Evolutionary conservation across 2,113 vertebrate species (phyloP).

Genomic region (Odontesthes bonariensis): DNA sequence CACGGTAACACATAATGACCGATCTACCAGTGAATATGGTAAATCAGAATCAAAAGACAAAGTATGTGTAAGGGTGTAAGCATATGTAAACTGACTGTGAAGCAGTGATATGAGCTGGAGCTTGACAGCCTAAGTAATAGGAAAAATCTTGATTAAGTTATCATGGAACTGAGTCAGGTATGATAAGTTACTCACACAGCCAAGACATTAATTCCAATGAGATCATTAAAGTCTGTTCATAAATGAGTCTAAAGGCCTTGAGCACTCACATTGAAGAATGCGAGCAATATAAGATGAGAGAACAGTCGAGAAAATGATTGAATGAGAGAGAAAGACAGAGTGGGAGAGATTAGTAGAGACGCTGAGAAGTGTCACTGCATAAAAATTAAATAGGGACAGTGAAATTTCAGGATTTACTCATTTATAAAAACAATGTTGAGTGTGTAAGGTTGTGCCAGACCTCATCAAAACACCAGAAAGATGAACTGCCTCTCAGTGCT

Average conservation of each 20-base stretch:
- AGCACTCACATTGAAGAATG: slow-evolving; percentile 52
- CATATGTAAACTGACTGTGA: background rate
- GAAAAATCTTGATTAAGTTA: slow-evolving; percentile 46
- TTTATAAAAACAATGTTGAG: slow-evolving; percentile 46
- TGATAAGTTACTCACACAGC: slow-evolving; percentile 16
- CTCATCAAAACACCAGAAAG: background rate
- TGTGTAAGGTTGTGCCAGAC: slow-evolving; percentile 22
- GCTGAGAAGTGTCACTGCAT: background rate
- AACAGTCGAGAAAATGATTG: slow-evolving; percentile 13
- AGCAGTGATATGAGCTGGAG: background rate
- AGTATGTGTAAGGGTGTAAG: background rate
- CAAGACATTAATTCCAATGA: slow-evolving; percentile 19
- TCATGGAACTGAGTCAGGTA: slow-evolving; percentile 28
- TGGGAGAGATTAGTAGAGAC: slow-evolving; percentile 4
- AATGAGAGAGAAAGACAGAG: slow-evolving; percentile 9
- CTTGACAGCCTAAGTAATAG: slow-evolving; percentile 17
- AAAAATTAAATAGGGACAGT: slow-evolving; percentile 38
- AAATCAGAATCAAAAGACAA: background rate
- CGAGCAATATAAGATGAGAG: slow-evolving; percentile 37
- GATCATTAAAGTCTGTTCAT: slow-evolving; percentile 44
- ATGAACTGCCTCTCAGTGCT: background rate
- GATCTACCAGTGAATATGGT: background rate
- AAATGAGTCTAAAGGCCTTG: slow-evolving; percentile 28
- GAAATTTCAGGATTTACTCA: slow-evolving; percentile 39
- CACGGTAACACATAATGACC: background rate